Evolutionary conservation across 2,113 vertebrate species (phyloP).

Genomic region (Acanthisitta chloris): DNA sequence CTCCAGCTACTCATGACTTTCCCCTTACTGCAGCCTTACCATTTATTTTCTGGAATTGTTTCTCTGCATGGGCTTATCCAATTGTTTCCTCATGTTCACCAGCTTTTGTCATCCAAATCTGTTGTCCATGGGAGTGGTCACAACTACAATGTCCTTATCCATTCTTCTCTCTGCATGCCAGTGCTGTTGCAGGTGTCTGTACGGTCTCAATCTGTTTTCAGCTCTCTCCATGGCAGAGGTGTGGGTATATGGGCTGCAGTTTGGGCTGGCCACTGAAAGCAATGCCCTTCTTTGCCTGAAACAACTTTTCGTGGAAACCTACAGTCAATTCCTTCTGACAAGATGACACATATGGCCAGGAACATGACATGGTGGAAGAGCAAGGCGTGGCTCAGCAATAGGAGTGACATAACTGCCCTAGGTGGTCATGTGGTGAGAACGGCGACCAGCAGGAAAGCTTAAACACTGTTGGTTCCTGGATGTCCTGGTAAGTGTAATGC

Average conservation of each 20-base stretch:
- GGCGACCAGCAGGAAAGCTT: background rate
- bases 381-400: background rate
- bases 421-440: background rate
- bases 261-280: background rate
- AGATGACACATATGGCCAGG: fast-evolving
- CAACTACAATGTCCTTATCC: background rate
- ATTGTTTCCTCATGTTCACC: background rate
- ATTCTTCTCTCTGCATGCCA: background rate
- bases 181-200: background rate
- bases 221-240: background rate
- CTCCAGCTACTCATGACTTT: background rate
- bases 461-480: background rate
- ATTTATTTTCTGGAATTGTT: background rate
- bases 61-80: background rate
- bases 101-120: background rate
- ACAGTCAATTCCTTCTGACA: background rate
- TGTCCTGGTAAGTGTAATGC: background rate
- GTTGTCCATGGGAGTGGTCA: background rate
- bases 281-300: background rate
- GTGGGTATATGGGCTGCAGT: fast-evolving
- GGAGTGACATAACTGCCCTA: background rate
- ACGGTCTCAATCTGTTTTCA: background rate
- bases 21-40: background rate
- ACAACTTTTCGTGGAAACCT: background rate
- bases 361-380: background rate